Evolutionary conservation across 2,113 vertebrate species (phyloP).

Genomic region (Mixornis gularis): DNA sequence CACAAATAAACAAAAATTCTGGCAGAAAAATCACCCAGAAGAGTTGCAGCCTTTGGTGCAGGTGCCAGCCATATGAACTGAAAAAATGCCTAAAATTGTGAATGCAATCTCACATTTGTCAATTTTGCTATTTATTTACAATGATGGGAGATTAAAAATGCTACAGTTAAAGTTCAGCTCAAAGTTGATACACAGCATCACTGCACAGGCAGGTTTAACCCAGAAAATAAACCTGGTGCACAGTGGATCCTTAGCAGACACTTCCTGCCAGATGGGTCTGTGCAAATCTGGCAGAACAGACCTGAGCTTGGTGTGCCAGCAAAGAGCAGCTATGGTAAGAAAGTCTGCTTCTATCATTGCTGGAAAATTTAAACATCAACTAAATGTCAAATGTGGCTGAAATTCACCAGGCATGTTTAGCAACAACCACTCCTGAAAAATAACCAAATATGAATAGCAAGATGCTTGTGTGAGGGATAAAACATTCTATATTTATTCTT

Average conservation of each 20-base stretch:
- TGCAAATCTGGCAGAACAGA: neutral
- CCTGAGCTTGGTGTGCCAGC: neutral
- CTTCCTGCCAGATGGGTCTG: neutral
- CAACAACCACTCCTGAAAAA: neutral
- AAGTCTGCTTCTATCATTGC: neutral
- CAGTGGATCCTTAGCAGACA: neutral
- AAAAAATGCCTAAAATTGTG: neutral
- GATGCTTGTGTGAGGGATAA: neutral
- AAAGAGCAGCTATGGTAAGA: neutral
- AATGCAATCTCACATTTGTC: neutral
- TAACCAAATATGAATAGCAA: neutral
- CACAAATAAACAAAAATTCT: neutral
- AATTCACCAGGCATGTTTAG: neutral
- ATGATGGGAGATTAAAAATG: neutral
- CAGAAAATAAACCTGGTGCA: neutral
- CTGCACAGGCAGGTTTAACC: neutral
- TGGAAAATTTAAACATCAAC: neutral
- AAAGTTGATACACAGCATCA: neutral
- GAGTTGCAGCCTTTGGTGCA: neutral
- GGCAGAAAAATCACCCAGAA: neutral
- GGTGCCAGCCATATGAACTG: neutral
- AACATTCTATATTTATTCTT: neutral
- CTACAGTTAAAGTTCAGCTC: neutral
- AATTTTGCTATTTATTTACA: neutral
- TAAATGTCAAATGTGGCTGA: neutral